Evolutionary conservation across 2,797 vertebrate species (phyloP), one percentile per base, ranked within the genome.

Genomic region (Muraenolepis orangiensis): DNA sequence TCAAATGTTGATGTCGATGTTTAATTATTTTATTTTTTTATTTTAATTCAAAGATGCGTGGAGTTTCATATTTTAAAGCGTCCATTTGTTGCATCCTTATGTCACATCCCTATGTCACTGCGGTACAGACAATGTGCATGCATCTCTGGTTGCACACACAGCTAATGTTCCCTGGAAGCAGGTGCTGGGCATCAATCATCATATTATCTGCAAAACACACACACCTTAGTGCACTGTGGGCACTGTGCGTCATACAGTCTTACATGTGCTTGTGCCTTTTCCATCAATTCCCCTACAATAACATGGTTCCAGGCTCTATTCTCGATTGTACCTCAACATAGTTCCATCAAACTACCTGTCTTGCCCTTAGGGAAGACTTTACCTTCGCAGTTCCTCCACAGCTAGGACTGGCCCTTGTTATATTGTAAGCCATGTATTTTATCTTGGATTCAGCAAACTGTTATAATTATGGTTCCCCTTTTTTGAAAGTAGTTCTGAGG

Each of bases 11-110:
- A 64, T 26, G 57, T 11, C 57, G 23, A 51, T n/a, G 51, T 57
- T 23, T 6, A 64, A 26, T 26, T 26, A 64, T 26, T 64, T 26
- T 23, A 64, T 64, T 78, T 76, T 77, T 77, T 72, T 16, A 46
- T 76, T 42, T 14, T 1, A n/a, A 26, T 26, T 64, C 57, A 64
- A 23, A 26, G 57, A 26, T 64, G 12, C 23, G 23, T 64, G 7
- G 57, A 64, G n/a, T 26, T 64, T 64, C 57, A 20, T 12, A 26
- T 12, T 64, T 64, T 8, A 64, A 64, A 20, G 3, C 23, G n/a
- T 26, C 57, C n/a, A 26, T 11, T 11, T 64, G 26, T n/a, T 23
- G 26, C 57, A 64, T 26, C 57, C 3, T 64, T 23, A 64, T 26
- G 26, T 26, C 32, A 4, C 51, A 38, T 5, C 36, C 36, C 51